Evolutionary conservation across 2,797 vertebrate species (phyloP), one percentile per base, ranked within the genome.

Genomic region (Pseudochromis fuscus): DNA sequence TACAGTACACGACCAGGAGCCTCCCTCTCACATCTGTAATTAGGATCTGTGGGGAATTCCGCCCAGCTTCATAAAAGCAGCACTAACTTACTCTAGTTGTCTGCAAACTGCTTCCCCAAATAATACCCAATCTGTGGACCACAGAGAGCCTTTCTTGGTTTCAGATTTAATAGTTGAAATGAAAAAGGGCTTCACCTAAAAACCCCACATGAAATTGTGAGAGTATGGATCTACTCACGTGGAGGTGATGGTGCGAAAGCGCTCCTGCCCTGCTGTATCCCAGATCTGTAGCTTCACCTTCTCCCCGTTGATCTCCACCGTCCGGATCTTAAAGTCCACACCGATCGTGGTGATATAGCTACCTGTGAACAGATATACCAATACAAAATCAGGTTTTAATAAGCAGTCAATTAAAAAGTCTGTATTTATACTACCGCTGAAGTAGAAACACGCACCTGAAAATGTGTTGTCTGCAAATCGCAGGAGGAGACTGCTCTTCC

Each of bases 201-300:
- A 55, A 44, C 13, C 3, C 21, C 1, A 12, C 1, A 2, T 7
- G 31, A 33, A 21, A 9, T 28, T 23, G 12, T 35, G 33, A 9
- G 11, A 4, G 24, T 13, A 23, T 3, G 3, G 9, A 1, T 49
- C 9, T 35, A 95, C 97, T 96, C 89, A 99, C 98, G 98, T 99
- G 77, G 98, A 99, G 2, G 98, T 99, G 89, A 99, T 99, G 40
- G 98, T 99, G 46, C 98, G 95, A 91, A 99, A 99, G 65, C 98
- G 96, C 74, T 99, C 98, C 44, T 99, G 98, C 23, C 98, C 98
- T 0, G 98, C 98, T 0, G 98, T 99, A 79, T 99, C 98, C 98
- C 98, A 99, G 89, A 99, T 99, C 93, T 99, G 98, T 63, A 99
- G 94, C 84, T 99, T 99, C 93, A 99, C 98, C 84, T 99, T 99